A percentile compares a stretch with the other conserved stretches of the same genome.
Conservation (phyloP, 2,797 vertebrate species). For the Microctenopoma stevenorrisi region DNA sequence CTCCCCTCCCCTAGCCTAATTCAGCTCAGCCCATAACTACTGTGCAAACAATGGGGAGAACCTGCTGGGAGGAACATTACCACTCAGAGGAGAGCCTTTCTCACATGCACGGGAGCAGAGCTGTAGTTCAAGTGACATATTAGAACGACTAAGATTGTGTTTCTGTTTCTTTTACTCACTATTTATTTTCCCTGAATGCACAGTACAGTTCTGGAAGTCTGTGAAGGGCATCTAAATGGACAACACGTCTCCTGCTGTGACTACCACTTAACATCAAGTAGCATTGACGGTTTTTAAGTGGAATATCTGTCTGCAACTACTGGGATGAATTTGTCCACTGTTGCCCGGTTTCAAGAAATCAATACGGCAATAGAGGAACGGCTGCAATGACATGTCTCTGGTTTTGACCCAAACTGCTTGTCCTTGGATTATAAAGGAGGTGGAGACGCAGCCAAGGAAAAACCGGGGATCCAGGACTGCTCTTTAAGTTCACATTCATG, state of each 20-base stretch:
- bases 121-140: neutral
- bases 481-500: constrained; percentile 35
- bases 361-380: constrained; percentile 53
- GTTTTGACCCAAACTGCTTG: constrained; percentile 30
- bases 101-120: constrained; percentile 17
- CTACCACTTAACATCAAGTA: constrained; percentile 73
- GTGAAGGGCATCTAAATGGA: constrained; percentile 59
- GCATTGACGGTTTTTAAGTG: constrained; percentile 72
- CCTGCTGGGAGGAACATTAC: constrained; percentile 27
- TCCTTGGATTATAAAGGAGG: constrained; percentile 51
- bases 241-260: constrained; percentile 25
- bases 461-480: constrained; percentile 20
- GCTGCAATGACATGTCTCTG: constrained; percentile 34
- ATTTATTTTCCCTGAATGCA: constrained; percentile 1
- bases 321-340: constrained; percentile 57
- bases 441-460: constrained; percentile 34
- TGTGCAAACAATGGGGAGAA: constrained; percentile 68
- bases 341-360: constrained; percentile 75
- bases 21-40: constrained; percentile 57
- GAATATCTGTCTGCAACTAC: constrained; percentile 48
- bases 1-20: constrained; percentile 45
- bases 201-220: constrained; percentile 11
- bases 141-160: constrained; percentile 1
- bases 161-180: constrained; percentile 11
- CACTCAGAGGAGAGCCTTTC: constrained; percentile 34